These are phyloP conservation scores for Gymnoscelis rufifasciata DNA, from an alignment of 2,888 invertebrate genomes.

Conservation along the genomic window DNA sequence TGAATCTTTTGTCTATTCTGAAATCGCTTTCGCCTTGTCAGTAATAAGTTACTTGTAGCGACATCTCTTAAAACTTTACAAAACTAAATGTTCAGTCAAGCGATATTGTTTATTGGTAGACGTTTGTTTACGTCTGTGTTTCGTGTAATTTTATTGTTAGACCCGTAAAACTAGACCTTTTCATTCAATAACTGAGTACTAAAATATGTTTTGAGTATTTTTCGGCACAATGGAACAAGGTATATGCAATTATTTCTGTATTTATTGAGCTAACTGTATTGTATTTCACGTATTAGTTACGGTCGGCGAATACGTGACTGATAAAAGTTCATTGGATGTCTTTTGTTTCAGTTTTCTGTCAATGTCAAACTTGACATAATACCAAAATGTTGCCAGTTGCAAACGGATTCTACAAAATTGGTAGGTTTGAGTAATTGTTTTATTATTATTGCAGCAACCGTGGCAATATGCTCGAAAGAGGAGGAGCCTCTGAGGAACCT, in stretches of 20 bases:
- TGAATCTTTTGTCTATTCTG: no score
- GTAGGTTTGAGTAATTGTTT: conserved; percentile 11
- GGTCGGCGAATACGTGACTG: neutral
- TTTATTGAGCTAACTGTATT: no score
- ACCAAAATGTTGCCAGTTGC: conserved; percentile 15
- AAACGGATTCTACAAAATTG: conserved; percentile 7
- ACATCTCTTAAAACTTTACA: neutral
- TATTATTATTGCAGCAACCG: conserved; percentile 45
- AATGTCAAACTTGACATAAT: conserved; percentile 2
- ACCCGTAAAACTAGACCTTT: neutral
- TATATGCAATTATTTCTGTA: no score
- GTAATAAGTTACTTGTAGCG: no score
- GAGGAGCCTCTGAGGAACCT: conserved; percentile 77
- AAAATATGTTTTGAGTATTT: neutral
- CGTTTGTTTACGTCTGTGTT: neutral
- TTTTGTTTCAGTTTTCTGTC: neutral
- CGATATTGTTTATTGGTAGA: neutral
- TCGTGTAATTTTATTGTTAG: neutral
- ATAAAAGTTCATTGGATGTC: no score
- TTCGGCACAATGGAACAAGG: neutral
- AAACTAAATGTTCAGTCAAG: neutral
- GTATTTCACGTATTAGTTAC: no score
- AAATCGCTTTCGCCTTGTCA: no score
- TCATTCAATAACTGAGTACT: no score
- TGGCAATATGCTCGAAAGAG: conserved; percentile 57